A percentile compares a stretch with the other conserved stretches of the same genome.
Evolutionary conservation across 2,113 vertebrate genomes (phyloP).

Genomic region (Calyptomena viridis): DNA sequence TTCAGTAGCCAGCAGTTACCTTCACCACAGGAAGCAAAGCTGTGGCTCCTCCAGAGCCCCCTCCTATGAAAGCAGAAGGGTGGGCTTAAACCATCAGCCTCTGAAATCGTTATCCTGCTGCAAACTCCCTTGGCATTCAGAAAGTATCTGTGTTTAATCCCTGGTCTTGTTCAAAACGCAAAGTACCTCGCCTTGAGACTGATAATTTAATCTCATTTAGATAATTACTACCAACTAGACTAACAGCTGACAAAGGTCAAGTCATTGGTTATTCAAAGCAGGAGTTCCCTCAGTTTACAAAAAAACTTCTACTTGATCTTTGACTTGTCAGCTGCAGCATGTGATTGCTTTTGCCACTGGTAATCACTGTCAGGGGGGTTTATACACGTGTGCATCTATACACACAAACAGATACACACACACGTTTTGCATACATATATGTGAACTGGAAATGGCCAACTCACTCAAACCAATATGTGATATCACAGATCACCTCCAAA

Average conservation of each 20-base stretch:
- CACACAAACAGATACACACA: rapidly evolving
- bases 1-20: neutral
- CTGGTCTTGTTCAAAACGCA: neutral
- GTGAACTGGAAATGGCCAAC: neutral
- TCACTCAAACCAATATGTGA: neutral
- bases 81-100: neutral
- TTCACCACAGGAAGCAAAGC: neutral
- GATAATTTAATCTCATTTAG: constrained; percentile 17
- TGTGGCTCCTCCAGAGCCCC: neutral
- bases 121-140: neutral
- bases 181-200: neutral
- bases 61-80: neutral
- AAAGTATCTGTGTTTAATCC: neutral
- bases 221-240: constrained; percentile 5
- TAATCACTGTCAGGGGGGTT: neutral
- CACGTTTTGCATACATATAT: neutral
- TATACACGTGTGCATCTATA: neutral
- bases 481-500: neutral
- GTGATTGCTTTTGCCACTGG: neutral
- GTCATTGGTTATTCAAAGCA: constrained; percentile 7
- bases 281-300: constrained; percentile 6
- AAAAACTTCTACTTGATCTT: constrained; percentile 14
- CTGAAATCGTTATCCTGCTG: rapidly evolving
- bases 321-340: neutral
- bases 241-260: constrained; percentile 25